Base-by-base conservation (phyloP, 1,140 invertebrate genomes). In the Ruditapes philippinarum region DNA sequence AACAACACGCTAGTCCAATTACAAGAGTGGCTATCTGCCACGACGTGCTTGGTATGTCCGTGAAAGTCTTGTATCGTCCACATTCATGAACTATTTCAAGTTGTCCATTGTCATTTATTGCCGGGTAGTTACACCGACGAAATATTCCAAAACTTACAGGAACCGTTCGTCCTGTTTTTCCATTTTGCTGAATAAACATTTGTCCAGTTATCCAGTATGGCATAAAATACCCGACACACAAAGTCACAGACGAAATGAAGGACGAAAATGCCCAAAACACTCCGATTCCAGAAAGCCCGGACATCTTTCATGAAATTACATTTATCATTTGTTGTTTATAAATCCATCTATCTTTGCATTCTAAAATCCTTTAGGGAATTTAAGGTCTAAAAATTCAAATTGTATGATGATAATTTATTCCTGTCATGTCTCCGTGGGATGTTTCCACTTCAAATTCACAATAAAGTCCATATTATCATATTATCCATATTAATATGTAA, bases 121-220 rank as follows among this genome's bases (percentile, higher is more conserved):
- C 68, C 19, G 97, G 97, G 92, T 97, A 97, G 95, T 97, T 97
- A 94, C 97, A 97, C 49, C 97, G 96, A 19, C 97, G 96, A 94
- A 97, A 97, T 60, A 97, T 97, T 90, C 97, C 97, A 94, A 97
- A 97, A 93, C 97, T 97, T 51, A 97, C 97, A 4, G 91, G 90
- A 81, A 74, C 1, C 40, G 45, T 49, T 49, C 54, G 25, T 57
- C 85, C 14, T 60, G 68, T 25, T 60, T 76, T 25, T 42, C 28
- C 42, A 78, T 49, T 36, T n/a, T 42, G 19, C 60, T 60, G 31
- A 78, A 91, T 17, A 33, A 45, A 54, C 65, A 91, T 54, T 33
- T 93, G 95, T 92, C 97, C 97, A 96, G 97, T 96, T 81, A 97
- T 97, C 97, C 97, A 97, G 94, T 97, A 97, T 78, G 97, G 97